Conservation (phyloP, 2,888 invertebrate species). For the Nebria brevicollis region DNA sequence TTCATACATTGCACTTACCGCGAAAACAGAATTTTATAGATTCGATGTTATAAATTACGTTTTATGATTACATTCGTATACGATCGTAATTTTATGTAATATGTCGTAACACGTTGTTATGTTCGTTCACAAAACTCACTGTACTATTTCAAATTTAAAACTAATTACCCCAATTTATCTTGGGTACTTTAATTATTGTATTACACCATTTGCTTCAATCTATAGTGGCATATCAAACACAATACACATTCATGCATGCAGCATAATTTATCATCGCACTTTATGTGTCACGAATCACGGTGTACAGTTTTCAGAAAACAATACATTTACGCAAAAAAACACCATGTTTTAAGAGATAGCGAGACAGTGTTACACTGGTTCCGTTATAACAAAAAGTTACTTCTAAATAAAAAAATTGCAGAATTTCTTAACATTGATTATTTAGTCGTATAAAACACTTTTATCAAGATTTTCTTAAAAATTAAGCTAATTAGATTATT, state of each 20-base stretch:
- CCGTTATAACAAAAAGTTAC: no score
- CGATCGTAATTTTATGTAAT: conserved; percentile 13
- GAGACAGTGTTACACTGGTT: no score
- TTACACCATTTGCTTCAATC: background rate
- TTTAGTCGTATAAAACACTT: no score
- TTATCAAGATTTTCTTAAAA: no score
- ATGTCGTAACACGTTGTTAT: conserved; percentile 8
- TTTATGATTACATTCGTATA: background rate
- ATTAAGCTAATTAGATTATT: no score
- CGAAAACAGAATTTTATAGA: background rate
- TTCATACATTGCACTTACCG: background rate
- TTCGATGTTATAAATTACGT: background rate
- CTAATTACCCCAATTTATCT: background rate
- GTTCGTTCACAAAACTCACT: background rate
- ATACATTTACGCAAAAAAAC: no score
- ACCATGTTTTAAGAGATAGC: no score
- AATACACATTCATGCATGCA: background rate
- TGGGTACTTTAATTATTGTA: background rate
- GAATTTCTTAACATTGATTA: no score
- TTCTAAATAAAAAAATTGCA: no score
- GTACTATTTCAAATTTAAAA: background rate
- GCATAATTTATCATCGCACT: background rate
- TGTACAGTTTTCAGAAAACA: no score
- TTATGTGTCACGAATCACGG: no score
- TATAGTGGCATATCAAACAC: background rate